phyloP scores from a whole-genome alignment of 2,113 vertebrate genomes.

The Bungarus multicinctus region DNA sequence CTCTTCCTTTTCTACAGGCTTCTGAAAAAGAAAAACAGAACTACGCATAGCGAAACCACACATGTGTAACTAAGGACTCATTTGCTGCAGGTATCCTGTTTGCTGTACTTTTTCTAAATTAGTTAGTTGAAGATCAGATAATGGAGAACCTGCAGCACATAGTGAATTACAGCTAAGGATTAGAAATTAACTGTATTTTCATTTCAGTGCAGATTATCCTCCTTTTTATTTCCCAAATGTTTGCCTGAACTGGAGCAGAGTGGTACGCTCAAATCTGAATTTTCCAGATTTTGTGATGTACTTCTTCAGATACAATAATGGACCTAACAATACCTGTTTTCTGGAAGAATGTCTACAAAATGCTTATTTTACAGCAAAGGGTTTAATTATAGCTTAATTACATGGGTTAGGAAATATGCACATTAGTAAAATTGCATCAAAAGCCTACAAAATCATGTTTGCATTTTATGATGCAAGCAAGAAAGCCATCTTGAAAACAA shows the following conservation, averaged over 20 bases:
- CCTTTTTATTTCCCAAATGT: background rate
- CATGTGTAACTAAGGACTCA: conserved; percentile 28
- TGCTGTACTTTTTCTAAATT: conserved; percentile 18
- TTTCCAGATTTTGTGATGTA: background rate
- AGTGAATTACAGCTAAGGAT: background rate
- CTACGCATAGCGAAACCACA: conserved; percentile 67
- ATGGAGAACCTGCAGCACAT: background rate
- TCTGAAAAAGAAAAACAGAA: conserved; percentile 70
- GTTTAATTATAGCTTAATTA: background rate
- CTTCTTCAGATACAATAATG: background rate
- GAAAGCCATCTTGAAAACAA: background rate
- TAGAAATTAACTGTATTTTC: background rate
- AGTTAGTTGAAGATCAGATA: background rate
- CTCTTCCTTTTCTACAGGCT: conserved; percentile 69
- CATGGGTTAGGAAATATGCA: background rate
- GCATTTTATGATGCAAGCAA: background rate
- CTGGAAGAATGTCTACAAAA: background rate
- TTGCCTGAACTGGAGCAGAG: background rate
- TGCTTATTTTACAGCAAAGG: background rate
- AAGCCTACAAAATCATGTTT: background rate
- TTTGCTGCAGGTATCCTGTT: conserved; percentile 34
- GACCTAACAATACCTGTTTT: background rate
- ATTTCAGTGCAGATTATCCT: background rate
- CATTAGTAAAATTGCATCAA: background rate
- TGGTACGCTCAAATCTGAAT: background rate